A percentile compares a stretch with the other conserved stretches of the same genome.
phyloP scores from a whole-genome alignment of 1,140 invertebrate species.

The Drosophila setifemur region DNA sequence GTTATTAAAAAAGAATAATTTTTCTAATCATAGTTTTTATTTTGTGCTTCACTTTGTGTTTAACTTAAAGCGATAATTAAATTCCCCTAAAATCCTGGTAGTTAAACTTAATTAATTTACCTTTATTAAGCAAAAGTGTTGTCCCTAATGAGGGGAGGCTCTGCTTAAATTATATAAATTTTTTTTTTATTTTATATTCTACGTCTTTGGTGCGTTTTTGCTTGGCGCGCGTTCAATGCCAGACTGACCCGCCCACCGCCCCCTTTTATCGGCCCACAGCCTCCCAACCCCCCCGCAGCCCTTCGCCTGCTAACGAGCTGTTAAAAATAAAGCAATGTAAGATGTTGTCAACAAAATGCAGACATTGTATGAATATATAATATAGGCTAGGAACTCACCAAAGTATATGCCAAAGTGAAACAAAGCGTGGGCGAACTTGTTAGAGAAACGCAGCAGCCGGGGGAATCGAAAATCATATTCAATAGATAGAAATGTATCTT shows the following conservation, averaged over 20 bases:
- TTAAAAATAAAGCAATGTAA: constrained; percentile 62
- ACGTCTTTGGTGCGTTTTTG: constrained; percentile 28
- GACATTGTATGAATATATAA: constrained; percentile 51
- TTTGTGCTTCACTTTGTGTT: too few relatives aligned
- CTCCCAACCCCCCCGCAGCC: constrained; percentile 4
- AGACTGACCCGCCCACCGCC: constrained; percentile 23
- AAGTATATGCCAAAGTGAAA: constrained; percentile 31
- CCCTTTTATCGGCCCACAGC: neutral
- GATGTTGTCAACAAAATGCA: constrained; percentile 51
- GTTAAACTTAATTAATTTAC: constrained; percentile 8
- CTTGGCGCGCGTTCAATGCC: constrained; percentile 64
- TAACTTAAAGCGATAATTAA: too few relatives aligned
- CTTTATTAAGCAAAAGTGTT: constrained; percentile 45
- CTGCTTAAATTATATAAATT: neutral
- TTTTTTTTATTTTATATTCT: neutral
- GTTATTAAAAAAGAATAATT: too few relatives aligned
- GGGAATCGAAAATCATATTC: constrained; percentile 19
- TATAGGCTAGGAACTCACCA: constrained; percentile 24
- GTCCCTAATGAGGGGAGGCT: constrained; percentile 39
- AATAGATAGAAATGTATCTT: constrained; percentile 21
- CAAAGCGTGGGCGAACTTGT: constrained; percentile 32
- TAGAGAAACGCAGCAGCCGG: constrained; percentile 18
- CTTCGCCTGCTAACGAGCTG: constrained; percentile 52
- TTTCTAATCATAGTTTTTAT: too few relatives aligned
- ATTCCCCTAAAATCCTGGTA: neutral